These are phyloP conservation scores for Automeris io DNA, from an alignment of 2,888 invertebrate species.

Conservation along the genomic window DNA sequence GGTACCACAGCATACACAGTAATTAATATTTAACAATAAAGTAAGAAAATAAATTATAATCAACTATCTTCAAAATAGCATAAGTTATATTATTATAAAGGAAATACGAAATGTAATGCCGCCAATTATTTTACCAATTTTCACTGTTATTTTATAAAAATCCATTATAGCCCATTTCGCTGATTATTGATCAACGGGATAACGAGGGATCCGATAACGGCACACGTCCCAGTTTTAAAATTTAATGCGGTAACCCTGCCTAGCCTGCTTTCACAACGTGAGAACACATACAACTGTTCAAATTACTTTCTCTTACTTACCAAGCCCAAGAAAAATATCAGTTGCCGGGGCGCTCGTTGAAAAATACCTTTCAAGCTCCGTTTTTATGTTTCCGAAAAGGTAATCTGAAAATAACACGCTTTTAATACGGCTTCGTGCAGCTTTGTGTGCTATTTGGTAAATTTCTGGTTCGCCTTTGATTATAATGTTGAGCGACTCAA, in stretches of 20 bases:
- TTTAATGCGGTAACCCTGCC: conserved; percentile 26
- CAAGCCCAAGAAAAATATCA: conserved; percentile 41
- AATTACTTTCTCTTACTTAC: conserved; percentile 49
- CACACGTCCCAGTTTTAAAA: conserved; percentile 31
- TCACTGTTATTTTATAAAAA: no score
- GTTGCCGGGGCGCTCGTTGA: conserved; percentile 22
- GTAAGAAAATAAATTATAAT: no score
- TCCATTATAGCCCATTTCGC: conserved; percentile 1
- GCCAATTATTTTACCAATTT: no score
- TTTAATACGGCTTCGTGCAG: conserved; percentile 12
- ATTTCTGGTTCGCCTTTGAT: conserved; percentile 8
- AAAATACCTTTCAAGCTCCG: conserved; percentile 45
- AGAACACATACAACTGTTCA: conserved; percentile 57
- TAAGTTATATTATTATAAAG: no score
- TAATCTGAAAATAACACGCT: conserved; percentile 28
- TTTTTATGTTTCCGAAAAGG: conserved; percentile 21
- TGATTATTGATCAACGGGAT: conserved; percentile 1
- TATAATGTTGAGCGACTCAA: neutral
- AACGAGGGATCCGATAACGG: conserved; percentile 7
- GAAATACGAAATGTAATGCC: no score
- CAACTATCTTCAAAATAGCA: no score
- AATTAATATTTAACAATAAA: no score
- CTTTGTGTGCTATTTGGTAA: neutral
- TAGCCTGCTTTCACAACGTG: conserved; percentile 36
- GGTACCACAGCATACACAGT: no score